A percentile compares a stretch with the other conserved stretches of the same genome.
Evolutionary conservation across 2,113 vertebrate species (phyloP).

Genomic region (Quiscalus mexicanus): DNA sequence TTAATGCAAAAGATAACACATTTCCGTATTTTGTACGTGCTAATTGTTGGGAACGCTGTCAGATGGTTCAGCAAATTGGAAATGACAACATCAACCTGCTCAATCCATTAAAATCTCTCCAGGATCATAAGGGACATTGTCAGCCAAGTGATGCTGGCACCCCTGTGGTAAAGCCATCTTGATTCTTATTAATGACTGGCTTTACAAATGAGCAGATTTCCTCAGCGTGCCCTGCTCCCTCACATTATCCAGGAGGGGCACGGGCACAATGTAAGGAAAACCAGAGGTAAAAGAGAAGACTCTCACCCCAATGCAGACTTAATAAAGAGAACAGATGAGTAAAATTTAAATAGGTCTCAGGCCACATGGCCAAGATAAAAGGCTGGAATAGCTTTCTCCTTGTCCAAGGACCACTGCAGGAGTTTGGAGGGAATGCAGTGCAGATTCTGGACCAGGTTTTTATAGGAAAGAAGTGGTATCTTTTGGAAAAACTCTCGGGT

Average conservation of each 20-base stretch:
- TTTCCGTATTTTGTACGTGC: constrained; percentile 59
- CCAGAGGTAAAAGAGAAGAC: neutral
- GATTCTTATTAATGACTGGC: constrained; percentile 65
- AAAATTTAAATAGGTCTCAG: neutral
- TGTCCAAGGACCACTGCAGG: neutral
- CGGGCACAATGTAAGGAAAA: neutral
- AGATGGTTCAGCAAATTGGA: constrained; percentile 75
- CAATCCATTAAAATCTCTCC: constrained; percentile 69
- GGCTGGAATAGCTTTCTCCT: constrained; percentile 9
- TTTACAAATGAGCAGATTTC: constrained; percentile 63
- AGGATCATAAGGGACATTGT: constrained; percentile 61
- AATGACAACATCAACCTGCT: constrained; percentile 79
- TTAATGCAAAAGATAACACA: constrained; percentile 45
- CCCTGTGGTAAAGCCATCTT: constrained; percentile 67
- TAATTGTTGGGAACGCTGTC: constrained; percentile 77
- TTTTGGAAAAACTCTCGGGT: neutral
- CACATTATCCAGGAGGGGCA: neutral
- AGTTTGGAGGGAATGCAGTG: neutral
- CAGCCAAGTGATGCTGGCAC: constrained; percentile 54
- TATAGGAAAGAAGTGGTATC: neutral
- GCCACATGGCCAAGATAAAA: neutral
- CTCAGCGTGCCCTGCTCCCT: neutral
- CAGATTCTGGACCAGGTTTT: neutral
- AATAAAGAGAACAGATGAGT: neutral
- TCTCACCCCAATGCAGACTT: neutral